A percentile compares a stretch with the other conserved stretches of the same genome.
phyloP scores from a whole-genome alignment of 2,113 vertebrate species.

The Paratilapia polleni region DNA sequence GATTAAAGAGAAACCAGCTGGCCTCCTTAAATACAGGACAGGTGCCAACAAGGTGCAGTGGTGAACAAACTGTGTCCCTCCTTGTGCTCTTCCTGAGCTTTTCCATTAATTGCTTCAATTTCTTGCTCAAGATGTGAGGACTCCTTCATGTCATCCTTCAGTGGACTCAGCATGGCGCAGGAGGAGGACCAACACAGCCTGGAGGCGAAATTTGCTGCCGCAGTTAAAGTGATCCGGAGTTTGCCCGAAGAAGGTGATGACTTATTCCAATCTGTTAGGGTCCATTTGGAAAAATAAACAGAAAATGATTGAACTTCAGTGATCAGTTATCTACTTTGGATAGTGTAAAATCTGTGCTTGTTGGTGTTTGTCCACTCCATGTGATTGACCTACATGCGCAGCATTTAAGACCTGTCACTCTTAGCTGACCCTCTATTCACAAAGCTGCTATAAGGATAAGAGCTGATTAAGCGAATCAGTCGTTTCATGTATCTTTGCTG shows the following conservation, averaged over 20 bases:
- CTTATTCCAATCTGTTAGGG: neutral
- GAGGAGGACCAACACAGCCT: constrained; percentile 80
- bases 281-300: neutral
- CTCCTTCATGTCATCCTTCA: constrained; percentile 37
- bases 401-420: constrained; percentile 11
- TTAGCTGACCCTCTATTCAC: constrained; percentile 16
- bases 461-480: constrained; percentile 32
- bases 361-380: constrained; percentile 34
- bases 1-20: neutral
- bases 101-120: neutral
- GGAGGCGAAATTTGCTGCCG: constrained; percentile 88
- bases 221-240: constrained; percentile 91
- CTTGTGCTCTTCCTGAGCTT: neutral
- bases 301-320: neutral
- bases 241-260: constrained; percentile 90
- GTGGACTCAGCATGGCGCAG: constrained; percentile 80
- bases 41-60: constrained; percentile 1
- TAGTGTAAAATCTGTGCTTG: neutral
- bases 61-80: neutral
- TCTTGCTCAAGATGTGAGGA: constrained; percentile 50
- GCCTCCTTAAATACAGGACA: neutral
- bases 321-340: neutral
- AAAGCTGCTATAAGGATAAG: constrained; percentile 34
- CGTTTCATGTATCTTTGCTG: neutral
- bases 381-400: constrained; percentile 59